Conservation (phyloP, 1,140 invertebrate species). For the Ips typographus region DNA sequence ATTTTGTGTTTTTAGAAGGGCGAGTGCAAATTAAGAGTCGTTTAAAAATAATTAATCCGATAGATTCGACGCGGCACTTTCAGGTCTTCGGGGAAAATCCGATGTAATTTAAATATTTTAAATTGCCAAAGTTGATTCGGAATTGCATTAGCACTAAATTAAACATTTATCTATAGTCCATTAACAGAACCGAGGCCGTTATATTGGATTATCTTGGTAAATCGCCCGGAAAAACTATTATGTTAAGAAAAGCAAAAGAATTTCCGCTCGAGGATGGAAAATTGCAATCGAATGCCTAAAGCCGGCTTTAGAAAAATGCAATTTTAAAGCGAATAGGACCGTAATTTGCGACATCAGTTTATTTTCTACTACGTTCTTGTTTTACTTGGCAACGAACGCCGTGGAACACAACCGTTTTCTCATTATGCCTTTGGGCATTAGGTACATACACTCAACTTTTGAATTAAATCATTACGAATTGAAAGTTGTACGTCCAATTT, state of each 20-base stretch:
- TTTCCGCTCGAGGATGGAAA: slow-evolving; percentile 25
- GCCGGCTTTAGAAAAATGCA: slow-evolving; percentile 33
- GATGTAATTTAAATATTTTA: slow-evolving; percentile 33
- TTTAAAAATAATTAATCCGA: too few species aligned
- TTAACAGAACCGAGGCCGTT: slow-evolving; percentile 37
- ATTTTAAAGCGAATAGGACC: slow-evolving; percentile 28
- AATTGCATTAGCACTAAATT: slow-evolving; percentile 36
- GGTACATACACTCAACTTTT: too few species aligned
- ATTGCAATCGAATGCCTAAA: slow-evolving; percentile 28
- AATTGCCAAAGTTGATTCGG: slow-evolving; percentile 28
- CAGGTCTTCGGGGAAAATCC: too few species aligned
- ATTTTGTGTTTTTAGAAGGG: too few species aligned
- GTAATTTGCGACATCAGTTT: slow-evolving; percentile 28
- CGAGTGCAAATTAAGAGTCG: too few species aligned
- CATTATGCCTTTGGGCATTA: not conserved
- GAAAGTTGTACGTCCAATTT: too few species aligned
- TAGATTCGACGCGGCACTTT: too few species aligned
- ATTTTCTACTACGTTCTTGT: slow-evolving; percentile 20
- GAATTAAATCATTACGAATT: too few species aligned
- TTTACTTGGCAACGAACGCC: slow-evolving; percentile 14
- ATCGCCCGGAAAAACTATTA: slow-evolving; percentile 40
- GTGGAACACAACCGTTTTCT: not conserved
- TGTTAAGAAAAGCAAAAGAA: slow-evolving; percentile 35
- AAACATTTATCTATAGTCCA: slow-evolving; percentile 38
- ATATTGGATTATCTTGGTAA: slow-evolving; percentile 36